Base-by-base conservation (phyloP, 1,140 invertebrate genomes). In the Cotesia vestalis region DNA sequence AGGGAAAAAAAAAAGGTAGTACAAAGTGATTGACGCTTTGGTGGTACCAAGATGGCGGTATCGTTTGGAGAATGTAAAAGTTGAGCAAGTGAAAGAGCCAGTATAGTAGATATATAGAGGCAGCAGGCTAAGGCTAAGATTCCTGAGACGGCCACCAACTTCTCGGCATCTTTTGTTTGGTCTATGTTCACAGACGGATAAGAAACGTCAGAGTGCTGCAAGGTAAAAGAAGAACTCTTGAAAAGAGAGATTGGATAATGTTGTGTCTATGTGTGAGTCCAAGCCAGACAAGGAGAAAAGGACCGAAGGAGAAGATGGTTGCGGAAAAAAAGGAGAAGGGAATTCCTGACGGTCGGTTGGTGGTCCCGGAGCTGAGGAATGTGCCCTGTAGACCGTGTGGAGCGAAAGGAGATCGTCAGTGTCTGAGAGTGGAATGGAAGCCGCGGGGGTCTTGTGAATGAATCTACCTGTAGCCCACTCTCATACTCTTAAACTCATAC, bases 361-460 rank as follows among this genome's bases (percentile, higher is more conserved):
- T 79, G 78, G 79, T 80, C 79, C 69, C 63, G 63, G 63, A 73
- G 77, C 73, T 75, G 78, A 40, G 62, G 78, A 78, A 78, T 78
- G 78, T 71, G 69, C 69, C 59, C 62, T 78, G 78, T 70, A 74
- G 73, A 68, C 52, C 66, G 55, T 64, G 17, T 38, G 17, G 11
- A 36, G 12, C 34, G 11, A 36, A 55, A 51, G 14, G 60, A n/a
- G 60, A 63, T 17, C 20, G 55, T 55, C 12, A 34, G 12, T 52
- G 64, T 14, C 60, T 11, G 51, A 46, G 64, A 51, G 71, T 61
- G 57, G 59, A 17, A 46, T 64, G 59, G 66, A 72, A 75, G 77
- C 75, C 75, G 76, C 79, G 78, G 76, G 77, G 78, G 78, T 80
- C 77, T 80, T 80, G 78, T 81, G 79, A 81, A 81, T 81, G 79